Conservation (phyloP, 2,113 vertebrate species). For the Indri indri region DNA sequence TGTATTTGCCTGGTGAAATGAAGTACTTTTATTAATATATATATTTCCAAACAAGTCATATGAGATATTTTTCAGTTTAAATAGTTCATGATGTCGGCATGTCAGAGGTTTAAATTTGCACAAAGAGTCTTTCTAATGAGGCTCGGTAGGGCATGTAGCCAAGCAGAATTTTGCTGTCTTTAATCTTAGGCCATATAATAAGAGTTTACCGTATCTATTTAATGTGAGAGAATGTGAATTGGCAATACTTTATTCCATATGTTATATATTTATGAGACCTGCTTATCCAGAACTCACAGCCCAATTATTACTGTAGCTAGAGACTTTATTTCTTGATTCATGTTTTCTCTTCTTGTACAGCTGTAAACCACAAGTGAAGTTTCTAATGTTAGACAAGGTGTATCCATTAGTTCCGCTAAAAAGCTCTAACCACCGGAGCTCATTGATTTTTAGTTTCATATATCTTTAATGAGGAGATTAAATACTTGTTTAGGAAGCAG, state of each 20-base stretch:
- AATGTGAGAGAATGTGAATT: slow-evolving; percentile 69
- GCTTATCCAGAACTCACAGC: slow-evolving; percentile 75
- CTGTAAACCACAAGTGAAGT: slow-evolving; percentile 91
- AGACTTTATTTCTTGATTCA: slow-evolving; percentile 80
- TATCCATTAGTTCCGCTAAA: slow-evolving; percentile 92
- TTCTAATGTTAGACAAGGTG: slow-evolving; percentile 95
- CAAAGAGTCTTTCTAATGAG: slow-evolving; percentile 69
- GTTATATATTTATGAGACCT: slow-evolving; percentile 75
- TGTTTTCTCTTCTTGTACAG: slow-evolving; percentile 85
- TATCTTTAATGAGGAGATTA: slow-evolving; percentile 99
- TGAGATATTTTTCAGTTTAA: slow-evolving; percentile 45
- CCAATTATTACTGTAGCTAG: slow-evolving; percentile 78
- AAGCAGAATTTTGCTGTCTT: slow-evolving; percentile 67
- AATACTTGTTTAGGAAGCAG: slow-evolving; percentile 98
- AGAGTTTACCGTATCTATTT: slow-evolving; percentile 64
- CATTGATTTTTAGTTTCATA: slow-evolving; percentile 99
- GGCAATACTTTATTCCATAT: slow-evolving; percentile 69
- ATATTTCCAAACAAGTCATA: slow-evolving; percentile 48
- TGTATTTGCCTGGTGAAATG: slow-evolving; percentile 44
- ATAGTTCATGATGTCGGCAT: slow-evolving; percentile 40
- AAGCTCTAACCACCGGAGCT: slow-evolving; percentile 90
- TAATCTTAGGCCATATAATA: slow-evolving; percentile 69
- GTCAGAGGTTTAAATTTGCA: slow-evolving; percentile 66
- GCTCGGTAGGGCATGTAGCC: slow-evolving; percentile 50
- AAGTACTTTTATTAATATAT: background rate